Evolutionary conservation across 2,113 vertebrate species (phyloP).

Genomic region (Rhipidura dahli): DNA sequence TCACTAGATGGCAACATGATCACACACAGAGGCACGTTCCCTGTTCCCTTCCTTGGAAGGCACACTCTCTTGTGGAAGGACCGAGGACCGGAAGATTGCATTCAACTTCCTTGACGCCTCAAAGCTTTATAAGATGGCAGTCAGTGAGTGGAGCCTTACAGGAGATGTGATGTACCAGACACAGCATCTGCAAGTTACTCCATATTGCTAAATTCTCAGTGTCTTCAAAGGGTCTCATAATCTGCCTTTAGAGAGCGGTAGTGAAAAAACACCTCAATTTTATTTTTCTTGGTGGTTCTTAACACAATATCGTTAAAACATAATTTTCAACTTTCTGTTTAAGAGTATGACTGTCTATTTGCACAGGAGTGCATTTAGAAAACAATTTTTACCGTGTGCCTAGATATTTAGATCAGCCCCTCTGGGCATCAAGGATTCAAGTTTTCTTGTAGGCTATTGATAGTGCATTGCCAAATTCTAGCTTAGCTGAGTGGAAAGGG

Average conservation of each 20-base stretch:
- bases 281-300: neutral
- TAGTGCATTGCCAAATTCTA: fast-evolving
- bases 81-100: neutral
- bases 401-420: neutral
- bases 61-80: neutral
- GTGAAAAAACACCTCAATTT: neutral
- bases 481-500: neutral
- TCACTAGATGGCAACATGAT: slow-evolving; percentile 65
- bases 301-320: neutral
- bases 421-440: neutral
- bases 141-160: neutral
- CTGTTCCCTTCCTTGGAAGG: neutral
- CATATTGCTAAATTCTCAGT: neutral
- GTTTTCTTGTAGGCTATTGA: neutral
- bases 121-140: slow-evolving; percentile 9
- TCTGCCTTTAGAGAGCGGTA: neutral
- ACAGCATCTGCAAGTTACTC: neutral
- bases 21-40: neutral
- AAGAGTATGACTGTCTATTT: neutral
- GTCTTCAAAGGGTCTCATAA: neutral
- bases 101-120: neutral
- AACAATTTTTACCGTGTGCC: neutral
- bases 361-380: neutral
- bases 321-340: neutral
- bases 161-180: neutral